A percentile compares a stretch with the other conserved stretches of the same genome.
Conservation (phyloP, 2,888 invertebrate genomes). For the Eremobia ochroleuca region DNA sequence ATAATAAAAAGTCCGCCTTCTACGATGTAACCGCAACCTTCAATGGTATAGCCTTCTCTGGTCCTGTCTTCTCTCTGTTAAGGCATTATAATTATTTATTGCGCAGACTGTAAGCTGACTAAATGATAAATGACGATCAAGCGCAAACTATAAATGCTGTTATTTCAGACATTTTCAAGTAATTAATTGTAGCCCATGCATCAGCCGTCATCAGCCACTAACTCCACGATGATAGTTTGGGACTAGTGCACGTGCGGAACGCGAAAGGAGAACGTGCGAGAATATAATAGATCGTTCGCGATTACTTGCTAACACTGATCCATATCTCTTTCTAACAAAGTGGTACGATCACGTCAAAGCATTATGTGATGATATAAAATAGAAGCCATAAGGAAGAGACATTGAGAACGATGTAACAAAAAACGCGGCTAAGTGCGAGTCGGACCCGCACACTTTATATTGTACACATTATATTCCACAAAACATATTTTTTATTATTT, state of each 20-base stretch:
- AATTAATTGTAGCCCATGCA: conserved; percentile 15
- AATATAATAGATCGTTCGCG: conserved; percentile 19
- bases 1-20: neutral
- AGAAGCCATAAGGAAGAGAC: neutral
- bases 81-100: no score
- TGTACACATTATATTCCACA: no score
- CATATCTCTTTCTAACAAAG: conserved; percentile 16
- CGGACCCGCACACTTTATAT: neutral
- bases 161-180: conserved; percentile 27
- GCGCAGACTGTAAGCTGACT: no score
- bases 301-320: conserved; percentile 26
- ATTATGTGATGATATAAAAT: neutral
- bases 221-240: conserved; percentile 8
- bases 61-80: no score
- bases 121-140: conserved; percentile 1
- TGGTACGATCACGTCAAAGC: conserved; percentile 10
- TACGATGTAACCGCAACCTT: neutral
- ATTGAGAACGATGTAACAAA: neutral
- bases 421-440: neutral
- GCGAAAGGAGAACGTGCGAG: conserved; percentile 5
- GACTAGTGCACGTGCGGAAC: conserved; percentile 8
- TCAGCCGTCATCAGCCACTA: conserved; percentile 10
- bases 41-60: neutral
- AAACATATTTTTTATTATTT: no score
- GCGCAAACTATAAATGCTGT: conserved; percentile 18